Conservation (phyloP, 1,140 invertebrate species). For the Drosophila yakuba region DNA sequence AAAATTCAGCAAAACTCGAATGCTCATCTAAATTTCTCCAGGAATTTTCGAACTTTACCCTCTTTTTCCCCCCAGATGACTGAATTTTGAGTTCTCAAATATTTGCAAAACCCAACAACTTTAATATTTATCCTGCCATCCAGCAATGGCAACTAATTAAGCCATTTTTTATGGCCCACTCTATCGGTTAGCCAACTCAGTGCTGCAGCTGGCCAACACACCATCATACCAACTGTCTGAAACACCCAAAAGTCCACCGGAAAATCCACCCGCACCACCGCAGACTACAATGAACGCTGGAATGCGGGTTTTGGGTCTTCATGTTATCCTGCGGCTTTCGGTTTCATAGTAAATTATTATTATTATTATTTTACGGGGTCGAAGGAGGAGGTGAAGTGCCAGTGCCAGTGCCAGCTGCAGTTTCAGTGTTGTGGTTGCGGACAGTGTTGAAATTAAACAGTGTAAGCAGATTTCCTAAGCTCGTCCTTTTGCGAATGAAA, state of each 20-base stretch:
- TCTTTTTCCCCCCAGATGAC: neutral
- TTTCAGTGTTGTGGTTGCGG: slow-evolving; percentile 56
- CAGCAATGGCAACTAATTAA: slow-evolving; percentile 67
- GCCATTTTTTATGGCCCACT: slow-evolving; percentile 59
- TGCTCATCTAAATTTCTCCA: slow-evolving; percentile 20
- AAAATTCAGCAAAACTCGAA: slow-evolving; percentile 1
- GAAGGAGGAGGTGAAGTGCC: neutral
- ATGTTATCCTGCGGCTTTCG: slow-evolving; percentile 64
- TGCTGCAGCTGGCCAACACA: slow-evolving; percentile 12
- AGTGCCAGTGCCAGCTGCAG: slow-evolving; percentile 56
- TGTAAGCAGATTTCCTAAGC: slow-evolving; percentile 61
- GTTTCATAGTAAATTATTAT: slow-evolving; percentile 76
- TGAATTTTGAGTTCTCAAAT: slow-evolving; percentile 41
- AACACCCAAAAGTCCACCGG: neutral
- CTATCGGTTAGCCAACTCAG: slow-evolving; percentile 49
- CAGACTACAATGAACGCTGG: slow-evolving; percentile 38
- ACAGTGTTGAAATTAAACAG: slow-evolving; percentile 72
- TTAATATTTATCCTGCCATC: slow-evolving; percentile 43
- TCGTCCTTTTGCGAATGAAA: slow-evolving; percentile 18
- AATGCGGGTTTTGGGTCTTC: slow-evolving; percentile 29
- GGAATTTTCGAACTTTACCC: neutral
- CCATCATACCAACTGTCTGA: neutral
- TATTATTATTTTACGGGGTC: slow-evolving; percentile 59
- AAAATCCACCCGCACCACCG: slow-evolving; percentile 14
- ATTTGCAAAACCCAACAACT: slow-evolving; percentile 55